Base-by-base conservation (phyloP, 92 coral and sea anemone genomes). In the Palythoa grandis region DNA sequence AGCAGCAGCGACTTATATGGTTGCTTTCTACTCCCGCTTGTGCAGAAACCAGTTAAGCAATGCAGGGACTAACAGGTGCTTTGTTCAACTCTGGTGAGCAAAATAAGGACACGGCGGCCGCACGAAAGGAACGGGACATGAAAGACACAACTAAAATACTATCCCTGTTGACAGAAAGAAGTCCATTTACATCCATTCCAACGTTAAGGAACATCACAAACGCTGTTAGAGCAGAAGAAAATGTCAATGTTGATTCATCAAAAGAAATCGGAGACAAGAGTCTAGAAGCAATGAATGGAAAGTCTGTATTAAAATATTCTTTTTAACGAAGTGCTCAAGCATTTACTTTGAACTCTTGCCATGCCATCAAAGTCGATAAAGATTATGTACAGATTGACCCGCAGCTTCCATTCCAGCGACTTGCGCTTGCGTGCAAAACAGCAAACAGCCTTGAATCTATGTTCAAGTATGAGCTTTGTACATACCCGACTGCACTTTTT, bases 1-100 rank as follows among this genome's bases (percentile, higher is more conserved):
- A 83, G 24, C 47, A n/a, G 38, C 91, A 88, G 37, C 77, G 91
- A 16, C 78, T 83, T 25, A 67, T 69, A 23, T 88, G 91, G 91
- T 50, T 88, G 52, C 19, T 88, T 76, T 74, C 87, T 0, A 83
- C 20, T 43, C 91, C 91, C 43, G 88, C 89, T 0, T 87, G 90
- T 19, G 90, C 92, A 74, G 90, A 90, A 84, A 76, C 58, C 5
- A 91, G 79, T 63, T 47, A 77, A 14, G 86, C 70, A 3, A 86
- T 91, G 94, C 94, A 91, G 58, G 82, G 77, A 22, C 82, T 91
- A 29, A 88, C 92, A 5, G 91, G 90, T 9, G 88, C 85, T 1
- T 52, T 37, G 1, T 89, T 69, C 69, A 57, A 68, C 63, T 48
- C 92, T 7, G 84, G 92, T 7, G 87, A 89, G 39, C 92, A 89